Base-by-base conservation (phyloP, 2,113 vertebrate genomes). In the Platycercus adscitus region DNA sequence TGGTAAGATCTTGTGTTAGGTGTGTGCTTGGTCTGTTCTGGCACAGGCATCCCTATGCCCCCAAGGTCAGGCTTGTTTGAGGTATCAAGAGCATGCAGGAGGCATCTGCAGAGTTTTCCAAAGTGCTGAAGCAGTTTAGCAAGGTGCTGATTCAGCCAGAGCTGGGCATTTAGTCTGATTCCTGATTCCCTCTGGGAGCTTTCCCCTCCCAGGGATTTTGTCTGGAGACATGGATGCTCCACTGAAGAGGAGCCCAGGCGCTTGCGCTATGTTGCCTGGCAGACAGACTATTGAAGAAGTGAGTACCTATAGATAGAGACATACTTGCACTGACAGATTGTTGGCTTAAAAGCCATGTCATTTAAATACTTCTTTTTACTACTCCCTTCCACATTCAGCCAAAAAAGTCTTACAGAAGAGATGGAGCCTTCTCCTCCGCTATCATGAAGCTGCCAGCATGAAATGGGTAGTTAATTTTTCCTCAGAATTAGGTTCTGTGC, bases 401-500 rank as follows among this genome's bases (percentile, higher is more conserved):
- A 17, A 61, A 79, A 61, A 83, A 56, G 50, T 26, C 78, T 75
- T n/a, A 20, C 7, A 23, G 81, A 43, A 39, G 77, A 77, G 43
- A 28, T 21, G 21, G 70, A 70, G 41, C 18, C 31, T 44, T 72
- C 61, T 73, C 49, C 64, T 69, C 24, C 0, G 4, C 69, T 88
- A 2, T 70, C 24, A 1, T 86, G 44, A 20, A 52, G 72, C 90
- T 94, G 84, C 69, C 88, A 84, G 78, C 41, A 33, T 78, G 81
- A 78, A 91, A 91, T 26, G n/a, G 56, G 49, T 47, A 69, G 53
- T 69, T 92, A 71, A 56, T 92, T 95, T 76, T 88, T 65, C 81
- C 86, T 88, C 37, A 68, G 56, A 90, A 71, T 80, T 58, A 60
- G 52, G 47, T 50, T 76, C 80, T 95, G 52, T 72, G 79, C 56